Conservation (phyloP, 2,888 invertebrate species). For the Lycocerus yunnanus region DNA sequence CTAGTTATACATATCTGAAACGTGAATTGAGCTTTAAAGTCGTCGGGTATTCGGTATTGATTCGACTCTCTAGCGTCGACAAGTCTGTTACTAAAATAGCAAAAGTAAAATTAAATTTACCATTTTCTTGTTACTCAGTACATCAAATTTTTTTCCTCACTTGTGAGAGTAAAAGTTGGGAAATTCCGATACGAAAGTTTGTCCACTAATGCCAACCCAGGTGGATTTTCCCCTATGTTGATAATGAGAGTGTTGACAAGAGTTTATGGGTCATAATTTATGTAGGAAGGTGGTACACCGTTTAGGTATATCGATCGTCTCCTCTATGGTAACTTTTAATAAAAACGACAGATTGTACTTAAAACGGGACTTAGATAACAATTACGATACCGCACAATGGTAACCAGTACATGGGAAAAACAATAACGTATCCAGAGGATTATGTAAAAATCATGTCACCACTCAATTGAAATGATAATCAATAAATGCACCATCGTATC, state of each 20-base stretch:
- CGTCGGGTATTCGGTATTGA: conserved; percentile 11
- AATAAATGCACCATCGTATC: not conserved
- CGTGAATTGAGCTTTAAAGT: conserved; percentile 14
- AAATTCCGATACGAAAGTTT: not conserved
- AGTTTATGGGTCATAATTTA: not conserved
- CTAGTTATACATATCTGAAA: not conserved
- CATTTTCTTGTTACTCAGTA: not conserved
- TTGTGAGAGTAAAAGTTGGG: not conserved
- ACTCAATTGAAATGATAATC: not conserved
- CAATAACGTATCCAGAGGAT: not conserved
- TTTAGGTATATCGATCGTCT: not conserved
- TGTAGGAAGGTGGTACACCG: not conserved
- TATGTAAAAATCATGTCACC: not conserved
- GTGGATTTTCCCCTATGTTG: not conserved
- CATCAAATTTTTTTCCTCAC: not conserved
- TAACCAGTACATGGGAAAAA: not conserved
- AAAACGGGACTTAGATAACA: not conserved
- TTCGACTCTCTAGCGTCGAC: conserved; percentile 11
- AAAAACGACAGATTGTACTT: not conserved
- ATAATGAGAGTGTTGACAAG: not conserved
- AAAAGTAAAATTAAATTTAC: conserved; percentile 7
- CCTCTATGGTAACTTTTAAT: not conserved
- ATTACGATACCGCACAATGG: not conserved
- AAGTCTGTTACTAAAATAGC: conserved; percentile 22
- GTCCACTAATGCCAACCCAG: not conserved